These are phyloP conservation scores for Stenurella melanura DNA, from an alignment of 2,888 invertebrate species.

Conservation along the genomic window DNA sequence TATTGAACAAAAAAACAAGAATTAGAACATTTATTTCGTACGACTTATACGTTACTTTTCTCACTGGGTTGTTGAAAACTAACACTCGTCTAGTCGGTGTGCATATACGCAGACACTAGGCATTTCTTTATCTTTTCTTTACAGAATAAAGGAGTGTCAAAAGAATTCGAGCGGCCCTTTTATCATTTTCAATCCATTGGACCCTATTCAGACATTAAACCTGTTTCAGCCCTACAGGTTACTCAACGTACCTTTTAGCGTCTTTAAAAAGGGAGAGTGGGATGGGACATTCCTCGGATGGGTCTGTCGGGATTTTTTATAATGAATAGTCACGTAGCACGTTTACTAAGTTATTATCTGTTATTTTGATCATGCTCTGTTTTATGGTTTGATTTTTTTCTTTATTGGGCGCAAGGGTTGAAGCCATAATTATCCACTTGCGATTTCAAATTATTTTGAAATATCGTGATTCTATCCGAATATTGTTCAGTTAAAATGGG, in stretches of 20 bases:
- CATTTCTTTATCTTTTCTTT: not conserved
- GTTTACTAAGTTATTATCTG: not conserved
- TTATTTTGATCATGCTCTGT: conserved; percentile 14
- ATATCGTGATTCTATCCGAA: not conserved
- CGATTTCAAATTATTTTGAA: not conserved
- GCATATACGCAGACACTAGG: too few species aligned
- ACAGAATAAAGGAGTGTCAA: conserved; percentile 1
- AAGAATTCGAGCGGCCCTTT: conserved; percentile 4
- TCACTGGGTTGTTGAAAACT: too few species aligned
- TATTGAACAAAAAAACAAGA: too few species aligned
- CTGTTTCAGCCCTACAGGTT: conserved; percentile 22
- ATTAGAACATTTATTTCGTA: too few species aligned
- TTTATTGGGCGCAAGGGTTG: not conserved
- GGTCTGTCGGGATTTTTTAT: conserved; percentile 5
- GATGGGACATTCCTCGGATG: not conserved
- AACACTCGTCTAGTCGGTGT: too few species aligned
- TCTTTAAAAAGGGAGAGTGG: conserved; percentile 9
- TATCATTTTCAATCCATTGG: not conserved
- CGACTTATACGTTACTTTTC: too few species aligned
- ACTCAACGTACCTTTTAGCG: conserved; percentile 10
- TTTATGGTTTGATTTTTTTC: not conserved
- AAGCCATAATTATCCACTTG: not conserved
- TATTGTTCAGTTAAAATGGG: not conserved
- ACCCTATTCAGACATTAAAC: conserved; percentile 10
- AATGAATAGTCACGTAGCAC: conserved; percentile 5